Conservation (phyloP, 2,888 invertebrate species). For the Aquatica leii region DNA sequence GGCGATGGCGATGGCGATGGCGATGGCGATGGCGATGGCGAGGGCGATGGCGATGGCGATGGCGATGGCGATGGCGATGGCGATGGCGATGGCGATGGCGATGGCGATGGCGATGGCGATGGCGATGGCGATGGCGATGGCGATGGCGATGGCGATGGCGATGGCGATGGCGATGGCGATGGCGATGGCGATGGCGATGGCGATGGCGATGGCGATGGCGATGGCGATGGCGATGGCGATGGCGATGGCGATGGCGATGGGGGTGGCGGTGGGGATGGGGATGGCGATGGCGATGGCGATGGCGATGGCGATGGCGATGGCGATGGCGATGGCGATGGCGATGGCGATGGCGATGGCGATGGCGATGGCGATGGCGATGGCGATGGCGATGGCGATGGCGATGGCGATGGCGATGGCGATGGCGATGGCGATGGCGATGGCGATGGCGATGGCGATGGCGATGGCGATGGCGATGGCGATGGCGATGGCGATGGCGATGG, state of each 20-base stretch:
- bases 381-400: not conserved
- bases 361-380: not conserved
- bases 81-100: not conserved
- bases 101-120: not conserved
- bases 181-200: not conserved
- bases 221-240: not conserved
- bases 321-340: not conserved
- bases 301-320: not conserved
- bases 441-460: not conserved
- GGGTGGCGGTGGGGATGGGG: not conserved
- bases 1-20: not conserved
- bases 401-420: not conserved
- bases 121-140: not conserved
- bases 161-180: not conserved
- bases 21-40: not conserved
- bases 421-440: not conserved
- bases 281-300: not conserved
- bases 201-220: not conserved
- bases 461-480: not conserved
- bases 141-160: not conserved
- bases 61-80: slow-evolving; percentile 1
- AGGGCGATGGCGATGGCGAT: not conserved
- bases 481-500: not conserved
- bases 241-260: not conserved
- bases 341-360: not conserved